Evolutionary conservation across 1,140 invertebrate species (phyloP).

Genomic region (Drosophila melanica): DNA sequence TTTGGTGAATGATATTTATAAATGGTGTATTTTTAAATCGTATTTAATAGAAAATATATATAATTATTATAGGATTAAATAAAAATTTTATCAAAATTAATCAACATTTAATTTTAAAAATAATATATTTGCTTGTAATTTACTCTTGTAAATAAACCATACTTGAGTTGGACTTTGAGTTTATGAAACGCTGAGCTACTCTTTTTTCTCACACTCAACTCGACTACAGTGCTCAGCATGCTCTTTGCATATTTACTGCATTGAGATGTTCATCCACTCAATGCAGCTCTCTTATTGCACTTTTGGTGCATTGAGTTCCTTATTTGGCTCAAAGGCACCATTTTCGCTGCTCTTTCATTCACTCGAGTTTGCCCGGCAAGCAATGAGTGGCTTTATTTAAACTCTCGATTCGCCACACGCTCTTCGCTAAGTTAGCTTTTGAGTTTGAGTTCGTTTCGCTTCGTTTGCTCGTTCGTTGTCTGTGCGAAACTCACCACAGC

Average conservation of each 20-base stretch:
- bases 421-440: constrained; percentile 16
- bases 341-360: constrained; percentile 4
- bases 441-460: constrained; percentile 9
- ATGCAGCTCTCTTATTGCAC: not conserved
- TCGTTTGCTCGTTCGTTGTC: not conserved
- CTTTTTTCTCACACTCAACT: not conserved
- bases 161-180: too few species aligned
- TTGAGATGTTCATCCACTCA: not conserved
- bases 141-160: too few species aligned
- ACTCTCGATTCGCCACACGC: not conserved
- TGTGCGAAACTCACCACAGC: constrained; percentile 55
- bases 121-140: too few species aligned
- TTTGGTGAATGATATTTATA: too few species aligned
- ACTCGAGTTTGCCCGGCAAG: not conserved
- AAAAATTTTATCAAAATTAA: too few species aligned
- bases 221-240: not conserved
- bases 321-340: not conserved
- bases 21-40: too few species aligned
- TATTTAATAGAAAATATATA: too few species aligned
- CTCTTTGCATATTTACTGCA: not conserved
- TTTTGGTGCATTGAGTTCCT: constrained; percentile 12
- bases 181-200: too few species aligned
- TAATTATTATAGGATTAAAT: too few species aligned
- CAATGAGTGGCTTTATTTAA: not conserved
- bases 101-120: too few species aligned